A percentile compares a stretch with the other conserved stretches of the same genome.
These are phyloP conservation scores for Etheostoma perlongum DNA, from an alignment of 2,797 vertebrate genomes.

Conservation along the genomic window DNA sequence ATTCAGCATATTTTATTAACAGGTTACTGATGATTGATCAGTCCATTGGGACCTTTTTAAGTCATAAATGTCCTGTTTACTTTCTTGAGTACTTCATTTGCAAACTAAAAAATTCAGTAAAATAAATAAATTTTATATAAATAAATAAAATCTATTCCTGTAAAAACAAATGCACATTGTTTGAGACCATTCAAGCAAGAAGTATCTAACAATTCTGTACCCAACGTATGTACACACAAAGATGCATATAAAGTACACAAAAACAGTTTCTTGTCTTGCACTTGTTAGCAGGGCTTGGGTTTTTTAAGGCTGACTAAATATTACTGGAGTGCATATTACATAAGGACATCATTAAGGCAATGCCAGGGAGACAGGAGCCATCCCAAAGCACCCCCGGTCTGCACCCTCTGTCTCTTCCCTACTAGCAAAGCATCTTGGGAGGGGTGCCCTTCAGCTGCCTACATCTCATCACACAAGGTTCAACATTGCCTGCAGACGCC, in stretches of 20 bases:
- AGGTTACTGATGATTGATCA: neutral
- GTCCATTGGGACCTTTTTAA: neutral
- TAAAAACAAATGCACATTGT: conserved; percentile 26
- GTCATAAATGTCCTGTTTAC: too few species aligned
- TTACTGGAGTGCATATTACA: conserved; percentile 67
- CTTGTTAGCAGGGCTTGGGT: conserved; percentile 18
- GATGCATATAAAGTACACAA: neutral
- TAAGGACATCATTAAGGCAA: conserved; percentile 77
- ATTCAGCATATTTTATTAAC: neutral
- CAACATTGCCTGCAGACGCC: conserved; percentile 61
- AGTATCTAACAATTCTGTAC: neutral
- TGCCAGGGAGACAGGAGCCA: conserved; percentile 49
- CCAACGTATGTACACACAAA: neutral
- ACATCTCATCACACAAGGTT: conserved; percentile 68
- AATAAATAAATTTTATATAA: conserved; percentile 8
- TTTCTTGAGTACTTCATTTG: neutral
- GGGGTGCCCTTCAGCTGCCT: conserved; percentile 68
- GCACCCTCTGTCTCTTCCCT: conserved; percentile 18
- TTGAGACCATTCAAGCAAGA: neutral
- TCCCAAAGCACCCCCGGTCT: neutral
- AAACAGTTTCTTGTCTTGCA: conserved; percentile 1
- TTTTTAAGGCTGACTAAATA: conserved; percentile 61
- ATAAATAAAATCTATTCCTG: neutral
- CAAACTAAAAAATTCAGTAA: conserved; percentile 20
- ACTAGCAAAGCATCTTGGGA: conserved; percentile 60